Percentiles rank a stretch among this genome's conserved stretches.
Conservation (phyloP, 2,888 invertebrate species). For the Drosophila limbata region DNA sequence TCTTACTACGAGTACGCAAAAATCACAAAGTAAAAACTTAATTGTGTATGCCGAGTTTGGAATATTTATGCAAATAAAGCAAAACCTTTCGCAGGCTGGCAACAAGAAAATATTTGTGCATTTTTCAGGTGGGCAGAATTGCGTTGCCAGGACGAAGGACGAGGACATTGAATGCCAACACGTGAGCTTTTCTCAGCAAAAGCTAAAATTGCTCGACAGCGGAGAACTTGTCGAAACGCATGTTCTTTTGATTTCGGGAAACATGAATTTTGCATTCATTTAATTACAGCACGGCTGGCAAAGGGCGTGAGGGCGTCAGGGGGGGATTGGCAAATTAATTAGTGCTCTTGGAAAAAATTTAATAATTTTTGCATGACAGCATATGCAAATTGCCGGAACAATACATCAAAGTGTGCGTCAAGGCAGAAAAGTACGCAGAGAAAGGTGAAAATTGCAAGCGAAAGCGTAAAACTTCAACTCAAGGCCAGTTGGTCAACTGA, state of each 20-base stretch:
- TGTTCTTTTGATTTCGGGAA: slow-evolving; percentile 70
- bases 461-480: slow-evolving; percentile 39
- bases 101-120: slow-evolving; percentile 60
- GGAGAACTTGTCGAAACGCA: slow-evolving; percentile 73
- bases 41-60: slow-evolving; percentile 47
- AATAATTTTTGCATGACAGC: slow-evolving; percentile 80
- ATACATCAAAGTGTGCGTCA: slow-evolving; percentile 71
- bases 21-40: slow-evolving; percentile 53
- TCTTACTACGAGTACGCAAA: slow-evolving; percentile 3
- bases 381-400: slow-evolving; percentile 74
- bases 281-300: slow-evolving; percentile 68
- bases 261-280: slow-evolving; percentile 83
- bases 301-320: background rate
- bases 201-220: slow-evolving; percentile 74
- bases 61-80: slow-evolving; percentile 73
- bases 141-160: slow-evolving; percentile 12
- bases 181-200: slow-evolving; percentile 41
- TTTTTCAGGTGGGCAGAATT: slow-evolving; percentile 30
- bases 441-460: slow-evolving; percentile 50
- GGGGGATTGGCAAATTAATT: slow-evolving; percentile 65
- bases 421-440: slow-evolving; percentile 51
- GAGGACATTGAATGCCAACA: slow-evolving; percentile 66
- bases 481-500: slow-evolving; percentile 79
- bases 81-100: slow-evolving; percentile 43
- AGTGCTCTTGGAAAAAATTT: slow-evolving; percentile 54